Evolutionary conservation across 2,888 invertebrate species (phyloP), one percentile per base, ranked within the genome.

Genomic region (Drosophila diplacantha): DNA sequence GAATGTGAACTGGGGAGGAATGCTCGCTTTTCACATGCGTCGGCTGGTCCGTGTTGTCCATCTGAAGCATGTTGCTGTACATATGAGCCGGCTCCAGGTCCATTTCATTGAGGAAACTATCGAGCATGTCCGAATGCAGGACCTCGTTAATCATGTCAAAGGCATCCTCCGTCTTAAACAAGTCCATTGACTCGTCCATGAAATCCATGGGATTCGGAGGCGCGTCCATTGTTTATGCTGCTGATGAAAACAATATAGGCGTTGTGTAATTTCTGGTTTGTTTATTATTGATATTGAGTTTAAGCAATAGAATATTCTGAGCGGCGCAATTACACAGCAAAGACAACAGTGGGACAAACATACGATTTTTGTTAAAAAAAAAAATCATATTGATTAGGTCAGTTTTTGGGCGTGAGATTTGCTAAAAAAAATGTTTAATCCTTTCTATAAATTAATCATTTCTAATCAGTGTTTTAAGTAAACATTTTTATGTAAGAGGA

Each of bases 111-210:
- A 87, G 75, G 38, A 88, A 85, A 38, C 81, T 86, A 59, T 85
- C 85, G 16, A 87, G 31, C 82, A 87, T 84, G 49, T 87, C 87
- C 31, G 86, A 77, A 32, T 87, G 83, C 60, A 88, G 81, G 81
- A 87, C 86, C 44, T 88, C 88, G 34, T 87, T 87, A 9, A 88
- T 84, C 5, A 88, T 80, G 11, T 87, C 86, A 7, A 88, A 75
- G 0, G 87, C 85, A 69, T 88, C 88, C 57, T 87, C 88, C 56
- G 87, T 85, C 64, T 86, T 86, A 63, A 87, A 86, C 43, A 87
- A 69, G 41, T 87, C 87, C 58, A 86, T 66, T 9, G 84, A 74
- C 43, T 85, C 86, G 41, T 80, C 74, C 47, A 83, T 79, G 6
- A 85, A 71, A 50, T 86, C 85, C 81, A 87, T 83, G 47, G 85